Percentiles rank a stretch among this genome's conserved stretches.
phyloP scores from a whole-genome alignment of 1,140 invertebrate species.

The Solen grandis region DNA sequence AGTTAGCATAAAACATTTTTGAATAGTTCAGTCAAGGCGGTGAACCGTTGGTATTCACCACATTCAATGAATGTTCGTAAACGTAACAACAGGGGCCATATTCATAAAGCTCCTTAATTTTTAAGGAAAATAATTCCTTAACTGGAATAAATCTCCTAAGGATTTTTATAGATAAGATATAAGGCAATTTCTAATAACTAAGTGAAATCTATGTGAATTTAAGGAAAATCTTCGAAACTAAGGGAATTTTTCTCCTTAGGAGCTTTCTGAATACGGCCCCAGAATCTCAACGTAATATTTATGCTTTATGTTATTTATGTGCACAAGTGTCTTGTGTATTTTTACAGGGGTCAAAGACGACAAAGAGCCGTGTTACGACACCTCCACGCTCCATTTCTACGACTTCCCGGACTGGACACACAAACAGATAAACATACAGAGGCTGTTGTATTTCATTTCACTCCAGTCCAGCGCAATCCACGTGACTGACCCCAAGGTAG shows the following conservation, averaged over 20 bases:
- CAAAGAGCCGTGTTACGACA: constrained; percentile 40
- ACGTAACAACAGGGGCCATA: no score
- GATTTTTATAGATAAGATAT: no score
- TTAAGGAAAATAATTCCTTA: no score
- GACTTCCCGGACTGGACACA: constrained; percentile 48
- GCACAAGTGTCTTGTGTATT: background rate
- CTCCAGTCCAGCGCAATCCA: constrained; percentile 33
- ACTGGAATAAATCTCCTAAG: no score
- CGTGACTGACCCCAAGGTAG: constrained; percentile 41
- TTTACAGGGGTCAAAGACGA: constrained; percentile 9
- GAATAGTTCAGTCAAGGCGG: no score
- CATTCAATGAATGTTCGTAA: no score
- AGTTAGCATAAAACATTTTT: no score
- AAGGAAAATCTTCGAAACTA: no score
- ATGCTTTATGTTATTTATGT: background rate
- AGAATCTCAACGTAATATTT: background rate
- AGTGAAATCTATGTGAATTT: background rate
- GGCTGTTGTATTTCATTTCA: constrained; percentile 29
- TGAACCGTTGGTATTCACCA: no score
- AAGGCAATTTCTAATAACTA: background rate
- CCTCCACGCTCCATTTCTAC: constrained; percentile 29
- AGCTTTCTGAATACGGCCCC: background rate
- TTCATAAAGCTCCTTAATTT: no score
- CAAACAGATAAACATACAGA: constrained; percentile 15
- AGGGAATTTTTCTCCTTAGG: background rate